Evolutionary conservation across 1,140 invertebrate species (phyloP), one percentile per base, ranked within the genome.

Genomic region (Drosophila watanabei): DNA sequence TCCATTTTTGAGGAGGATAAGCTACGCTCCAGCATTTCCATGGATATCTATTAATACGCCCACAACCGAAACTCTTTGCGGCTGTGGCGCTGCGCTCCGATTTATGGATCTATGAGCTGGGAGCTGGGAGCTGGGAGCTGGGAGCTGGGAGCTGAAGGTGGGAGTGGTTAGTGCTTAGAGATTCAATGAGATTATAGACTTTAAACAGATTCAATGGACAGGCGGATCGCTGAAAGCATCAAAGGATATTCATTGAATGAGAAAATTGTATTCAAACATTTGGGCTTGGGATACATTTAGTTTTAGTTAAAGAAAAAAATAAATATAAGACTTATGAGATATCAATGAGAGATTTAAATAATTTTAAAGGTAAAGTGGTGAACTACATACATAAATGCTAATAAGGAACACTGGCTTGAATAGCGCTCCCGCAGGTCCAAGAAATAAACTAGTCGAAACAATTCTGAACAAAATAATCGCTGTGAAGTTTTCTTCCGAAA

Each of bases 11-110:
- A 2, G 28, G 8, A 18, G 49, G 0, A 30, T 30, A 16, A 7
- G 7, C 8, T 28, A n/a, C 13, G 39, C 33, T n/a, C 30, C 14
- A 49, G 45, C 60, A 75, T 77, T 59, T 52, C 72, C 62, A 60
- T 56, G 62, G 62, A 61, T 37, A 61, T 68, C 49, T 78, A 68
- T 68, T 60, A 56, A 61, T 49, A 68, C 41, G 16, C 24, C 33
- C 28, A 18, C 60, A 48, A 48, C n/a, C 35, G 28, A 32, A 33
- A 32, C 14, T 5, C 39, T 2, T n/a, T 54, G 49, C 5, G n/a
- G 32, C 35, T n/a, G 11, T 24, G 28, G 43, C 14, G 61, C 16
- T 33, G 33, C 1, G 24, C 24, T 20, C 5, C 37, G 32, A 49
- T 24, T 46, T 39, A 52, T 35, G 68, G 49, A 10, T 37, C n/a